Evolutionary conservation across 2,888 invertebrate species (phyloP).

Genomic region (Apamea anceps): DNA sequence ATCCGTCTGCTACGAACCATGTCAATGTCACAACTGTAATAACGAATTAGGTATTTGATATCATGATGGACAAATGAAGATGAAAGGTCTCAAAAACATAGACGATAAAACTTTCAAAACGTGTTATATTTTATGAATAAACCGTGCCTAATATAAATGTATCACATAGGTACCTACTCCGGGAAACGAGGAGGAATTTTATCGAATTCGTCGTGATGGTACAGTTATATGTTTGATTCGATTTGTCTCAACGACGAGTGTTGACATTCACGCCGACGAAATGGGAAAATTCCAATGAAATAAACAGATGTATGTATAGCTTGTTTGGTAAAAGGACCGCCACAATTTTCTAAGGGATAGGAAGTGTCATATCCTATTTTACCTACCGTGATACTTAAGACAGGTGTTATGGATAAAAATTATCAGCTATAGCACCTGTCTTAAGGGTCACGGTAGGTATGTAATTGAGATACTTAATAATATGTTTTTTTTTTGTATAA

Average conservation of each 20-base stretch:
- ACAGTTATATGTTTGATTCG: constrained; percentile 49
- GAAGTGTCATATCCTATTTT: neutral
- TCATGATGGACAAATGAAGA: constrained; percentile 7
- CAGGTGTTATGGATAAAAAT: too few relatives aligned
- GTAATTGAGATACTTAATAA: too few relatives aligned
- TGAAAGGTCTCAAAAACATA: constrained; percentile 4
- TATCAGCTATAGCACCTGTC: neutral
- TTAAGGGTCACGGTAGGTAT: neutral
- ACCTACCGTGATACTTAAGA: too few relatives aligned
- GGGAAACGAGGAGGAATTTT: constrained; percentile 28
- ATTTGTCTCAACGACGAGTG: constrained; percentile 53
- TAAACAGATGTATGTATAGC: neutral
- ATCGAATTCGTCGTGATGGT: constrained; percentile 42
- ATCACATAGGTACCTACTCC: constrained; percentile 1
- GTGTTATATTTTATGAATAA: constrained; percentile 9
- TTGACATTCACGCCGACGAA: constrained; percentile 38
- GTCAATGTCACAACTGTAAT: neutral
- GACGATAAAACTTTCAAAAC: constrained; percentile 3
- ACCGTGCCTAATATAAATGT: constrained; percentile 16
- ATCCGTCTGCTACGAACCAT: neutral
- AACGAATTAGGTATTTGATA: neutral
- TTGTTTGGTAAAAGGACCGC: neutral
- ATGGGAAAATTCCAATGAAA: constrained; percentile 50
- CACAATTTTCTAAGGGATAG: neutral
- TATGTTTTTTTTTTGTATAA: too few relatives aligned